Conservation (phyloP, 2,888 invertebrate genomes). For the Globia sparganii region DNA sequence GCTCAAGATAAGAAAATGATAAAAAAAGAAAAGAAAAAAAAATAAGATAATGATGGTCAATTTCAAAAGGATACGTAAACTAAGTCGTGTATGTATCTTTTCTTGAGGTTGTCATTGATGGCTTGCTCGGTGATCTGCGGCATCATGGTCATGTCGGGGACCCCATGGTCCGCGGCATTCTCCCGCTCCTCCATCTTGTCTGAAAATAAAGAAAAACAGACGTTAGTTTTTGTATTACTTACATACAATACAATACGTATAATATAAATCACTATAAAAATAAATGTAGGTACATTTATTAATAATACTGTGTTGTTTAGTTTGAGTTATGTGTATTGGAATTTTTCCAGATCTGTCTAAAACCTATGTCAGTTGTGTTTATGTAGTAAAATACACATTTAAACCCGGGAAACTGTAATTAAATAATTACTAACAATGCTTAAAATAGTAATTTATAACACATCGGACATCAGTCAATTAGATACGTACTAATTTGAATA, state of each 20-base stretch:
- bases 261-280: neutral
- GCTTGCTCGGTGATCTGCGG: conserved; percentile 96
- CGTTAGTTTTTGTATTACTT: conserved; percentile 6
- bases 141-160: conserved; percentile 97
- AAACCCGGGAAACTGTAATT: conserved; percentile 40
- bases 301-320: neutral
- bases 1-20: too few species aligned
- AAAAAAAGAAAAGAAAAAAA: too few species aligned
- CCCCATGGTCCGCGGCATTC: conserved; percentile 92
- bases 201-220: conserved; percentile 69
- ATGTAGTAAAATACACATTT: neutral
- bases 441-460: conserved; percentile 5
- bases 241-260: too few species aligned
- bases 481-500: neutral
- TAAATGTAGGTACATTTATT: neutral
- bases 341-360: neutral
- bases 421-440: neutral
- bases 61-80: conserved; percentile 97
- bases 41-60: too few species aligned
- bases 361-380: neutral
- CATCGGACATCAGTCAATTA: neutral
- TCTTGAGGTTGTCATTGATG: conserved; percentile 96
- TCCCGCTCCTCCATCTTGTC: conserved; percentile 87
- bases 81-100: conserved; percentile 95
- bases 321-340: neutral